Evolutionary conservation across 2,113 vertebrate genomes (phyloP).

Genomic region (Meles meles): DNA sequence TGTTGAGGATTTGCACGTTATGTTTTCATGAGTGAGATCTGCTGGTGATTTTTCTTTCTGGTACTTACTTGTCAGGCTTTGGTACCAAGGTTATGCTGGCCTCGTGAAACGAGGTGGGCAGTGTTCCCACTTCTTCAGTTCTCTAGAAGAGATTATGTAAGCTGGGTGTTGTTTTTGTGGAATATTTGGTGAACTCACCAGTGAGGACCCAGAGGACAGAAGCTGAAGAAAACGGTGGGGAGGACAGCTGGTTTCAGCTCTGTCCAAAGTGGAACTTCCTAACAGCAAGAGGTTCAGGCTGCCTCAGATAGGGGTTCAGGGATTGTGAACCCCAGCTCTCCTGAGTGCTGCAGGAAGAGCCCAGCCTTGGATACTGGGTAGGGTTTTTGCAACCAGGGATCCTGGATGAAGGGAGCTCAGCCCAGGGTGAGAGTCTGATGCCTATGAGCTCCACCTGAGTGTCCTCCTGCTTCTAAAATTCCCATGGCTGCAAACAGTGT

Average conservation of each 20-base stretch:
- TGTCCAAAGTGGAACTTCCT: background rate
- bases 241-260: background rate
- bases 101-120: background rate
- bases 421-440: background rate
- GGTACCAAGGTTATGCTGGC: background rate
- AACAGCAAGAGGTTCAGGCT: background rate
- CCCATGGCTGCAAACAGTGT: background rate
- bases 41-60: background rate
- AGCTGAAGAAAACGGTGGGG: background rate
- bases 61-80: background rate
- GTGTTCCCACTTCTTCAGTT: background rate
- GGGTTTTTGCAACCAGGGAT: background rate
- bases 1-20: background rate
- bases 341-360: background rate
- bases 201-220: background rate
- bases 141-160: conserved; percentile 20
- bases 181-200: background rate
- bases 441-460: background rate
- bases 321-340: background rate
- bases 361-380: background rate
- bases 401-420: background rate
- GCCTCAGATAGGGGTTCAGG: background rate
- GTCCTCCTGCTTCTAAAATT: background rate
- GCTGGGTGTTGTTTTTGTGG: background rate
- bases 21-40: background rate